Evolutionary conservation across 2,888 invertebrate species (phyloP), one percentile per base, ranked within the genome.

Genomic region (Tiphia femorata): DNA sequence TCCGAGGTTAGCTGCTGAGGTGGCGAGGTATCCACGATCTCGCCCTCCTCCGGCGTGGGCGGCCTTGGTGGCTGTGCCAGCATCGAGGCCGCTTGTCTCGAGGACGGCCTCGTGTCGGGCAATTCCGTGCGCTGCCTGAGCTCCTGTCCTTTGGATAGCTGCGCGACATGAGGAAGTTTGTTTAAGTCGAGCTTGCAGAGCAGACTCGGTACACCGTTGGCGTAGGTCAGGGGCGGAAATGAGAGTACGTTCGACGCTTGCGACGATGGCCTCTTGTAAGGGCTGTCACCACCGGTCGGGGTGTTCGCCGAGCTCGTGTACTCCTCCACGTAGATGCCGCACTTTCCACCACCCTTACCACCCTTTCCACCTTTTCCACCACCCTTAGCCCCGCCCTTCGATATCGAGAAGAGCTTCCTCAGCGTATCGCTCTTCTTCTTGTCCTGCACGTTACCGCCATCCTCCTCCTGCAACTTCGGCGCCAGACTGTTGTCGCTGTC

Each of bases 351-450:
- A 4, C 90, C 90, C 71, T 91, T 91, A 0, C 91, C 91, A 16
- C 82, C 85, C 25, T 82, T 83, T 0, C 91, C 91, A 41, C 90
- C 88, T 71, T 90, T 90, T 6, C 86, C 87, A 2, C 90, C 90
- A 58, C 88, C 88, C 47, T 83, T 83, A 0, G 78, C 84, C 2
- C 81, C 81, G 8, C 72, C 81, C 59, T 76, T 81, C 42, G 88
- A 87, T 8, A 85, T 85, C 1, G 86, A 87, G 76, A 91, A 91
- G 47, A 91, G 83, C 73, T 89, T 90, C 35, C 89, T 84, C 49
- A 92, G 79, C 0, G 91, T 90, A 71, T 88, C 89, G 70, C 86
- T 90, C 79, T 91, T 92, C 82, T 91, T 91, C 74, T 91, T 91
- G 78, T 91, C 91, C 56, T 88, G 86, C 1, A 87, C 86, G 8